These are phyloP conservation scores for Centropus bengalensis DNA, from an alignment of 2,113 vertebrate genomes.

Conservation along the genomic window DNA sequence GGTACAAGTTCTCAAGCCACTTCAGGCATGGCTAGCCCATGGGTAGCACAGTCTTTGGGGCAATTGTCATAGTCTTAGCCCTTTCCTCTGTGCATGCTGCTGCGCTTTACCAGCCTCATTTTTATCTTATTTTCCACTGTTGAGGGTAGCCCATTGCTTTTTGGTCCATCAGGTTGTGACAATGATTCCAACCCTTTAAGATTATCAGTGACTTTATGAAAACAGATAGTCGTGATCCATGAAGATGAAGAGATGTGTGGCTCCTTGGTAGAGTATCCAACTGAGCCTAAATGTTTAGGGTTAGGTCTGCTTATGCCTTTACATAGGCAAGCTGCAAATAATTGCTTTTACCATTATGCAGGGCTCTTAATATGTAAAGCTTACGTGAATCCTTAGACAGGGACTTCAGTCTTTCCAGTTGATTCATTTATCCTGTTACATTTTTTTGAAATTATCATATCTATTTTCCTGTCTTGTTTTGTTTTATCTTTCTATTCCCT, in stretches of 20 bases:
- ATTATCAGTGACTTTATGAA: not conserved
- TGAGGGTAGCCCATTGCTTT: not conserved
- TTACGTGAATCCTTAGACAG: not conserved
- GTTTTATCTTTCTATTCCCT: not conserved
- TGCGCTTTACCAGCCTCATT: not conserved
- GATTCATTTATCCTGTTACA: not conserved
- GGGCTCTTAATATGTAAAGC: not conserved
- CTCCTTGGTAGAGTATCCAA: not conserved
- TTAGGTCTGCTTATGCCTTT: not conserved
- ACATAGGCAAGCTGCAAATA: not conserved
- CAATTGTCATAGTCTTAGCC: not conserved
- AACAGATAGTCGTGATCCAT: not conserved
- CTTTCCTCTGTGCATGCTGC: not conserved
- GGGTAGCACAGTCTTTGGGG: not conserved
- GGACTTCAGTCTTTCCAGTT: not conserved
- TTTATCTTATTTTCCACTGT: not conserved
- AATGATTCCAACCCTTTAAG: not conserved
- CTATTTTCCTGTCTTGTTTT: no score
- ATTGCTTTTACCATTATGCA: not conserved
- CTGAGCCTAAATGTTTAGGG: not conserved
- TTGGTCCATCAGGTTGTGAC: not conserved
- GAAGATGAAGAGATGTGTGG: not conserved
- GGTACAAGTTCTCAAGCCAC: not conserved
- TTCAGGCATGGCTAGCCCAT: not conserved
- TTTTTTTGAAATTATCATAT: not conserved